Conservation (phyloP, 1,140 invertebrate genomes). For the Tetramorium parvispinum region DNA sequence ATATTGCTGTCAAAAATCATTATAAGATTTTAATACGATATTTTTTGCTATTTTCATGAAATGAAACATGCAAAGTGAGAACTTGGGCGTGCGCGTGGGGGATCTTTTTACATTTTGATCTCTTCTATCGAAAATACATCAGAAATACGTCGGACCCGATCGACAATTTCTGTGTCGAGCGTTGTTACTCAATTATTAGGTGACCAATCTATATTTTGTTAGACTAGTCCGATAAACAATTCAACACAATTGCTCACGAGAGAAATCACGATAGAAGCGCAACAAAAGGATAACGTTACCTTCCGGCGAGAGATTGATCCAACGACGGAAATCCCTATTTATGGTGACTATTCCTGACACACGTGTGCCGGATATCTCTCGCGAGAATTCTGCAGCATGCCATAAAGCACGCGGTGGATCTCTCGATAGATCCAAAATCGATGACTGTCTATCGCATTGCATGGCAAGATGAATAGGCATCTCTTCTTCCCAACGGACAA, state of each 20-base stretch:
- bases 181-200: conserved; percentile 1
- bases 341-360: conserved; percentile 72
- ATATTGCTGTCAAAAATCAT: background rate
- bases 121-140: background rate
- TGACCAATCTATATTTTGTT: background rate
- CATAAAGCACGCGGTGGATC: conserved; percentile 68
- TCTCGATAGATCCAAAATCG: conserved; percentile 64
- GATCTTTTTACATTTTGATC: background rate
- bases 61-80: no score
- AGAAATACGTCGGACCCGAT: background rate
- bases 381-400: conserved; percentile 31
- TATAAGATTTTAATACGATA: background rate
- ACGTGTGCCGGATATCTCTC: conserved; percentile 64
- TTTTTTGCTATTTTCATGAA: background rate
- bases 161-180: background rate
- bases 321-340: conserved; percentile 76
- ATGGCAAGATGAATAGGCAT: background rate
- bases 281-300: conserved; percentile 32
- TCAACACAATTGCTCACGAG: conserved; percentile 11
- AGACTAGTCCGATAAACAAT: conserved; percentile 23
- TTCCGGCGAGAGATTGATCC: conserved; percentile 52
- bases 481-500: background rate
- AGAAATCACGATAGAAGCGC: conserved; percentile 7
- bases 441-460: conserved; percentile 34
- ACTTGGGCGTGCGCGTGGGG: no score